A percentile compares a stretch with the other conserved stretches of the same genome.
Conservation (phyloP, 2,113 vertebrate species). For the Raja brachyura region DNA sequence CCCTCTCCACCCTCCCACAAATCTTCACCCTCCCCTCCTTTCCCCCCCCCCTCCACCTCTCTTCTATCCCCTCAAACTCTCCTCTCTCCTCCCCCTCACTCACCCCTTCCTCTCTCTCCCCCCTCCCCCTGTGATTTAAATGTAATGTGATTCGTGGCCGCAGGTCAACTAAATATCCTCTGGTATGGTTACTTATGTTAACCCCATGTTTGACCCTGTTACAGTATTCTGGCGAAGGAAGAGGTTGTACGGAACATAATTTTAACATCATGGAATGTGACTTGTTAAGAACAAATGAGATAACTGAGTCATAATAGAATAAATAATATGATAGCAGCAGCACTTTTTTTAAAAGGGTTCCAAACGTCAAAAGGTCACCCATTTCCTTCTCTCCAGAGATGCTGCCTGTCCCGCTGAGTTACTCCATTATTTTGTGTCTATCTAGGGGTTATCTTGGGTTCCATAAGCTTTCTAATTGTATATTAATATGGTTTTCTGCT, state of each 20-base stretch:
- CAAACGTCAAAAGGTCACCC: too few relatives aligned
- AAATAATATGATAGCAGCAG: neutral
- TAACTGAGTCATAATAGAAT: neutral
- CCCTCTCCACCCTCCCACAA: too few relatives aligned
- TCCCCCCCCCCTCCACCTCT: too few relatives aligned
- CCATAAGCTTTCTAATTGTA: neutral
- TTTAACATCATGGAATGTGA: neutral
- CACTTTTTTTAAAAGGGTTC: neutral
- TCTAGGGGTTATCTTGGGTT: neutral
- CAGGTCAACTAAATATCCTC: neutral
- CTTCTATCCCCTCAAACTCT: too few relatives aligned
- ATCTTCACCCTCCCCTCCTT: too few relatives aligned
- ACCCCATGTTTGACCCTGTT: neutral
- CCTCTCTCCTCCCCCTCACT: too few relatives aligned
- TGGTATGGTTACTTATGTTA: neutral
- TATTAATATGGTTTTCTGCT: neutral
- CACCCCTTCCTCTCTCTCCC: too few relatives aligned
- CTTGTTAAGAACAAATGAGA: neutral
- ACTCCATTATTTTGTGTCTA: too few relatives aligned
- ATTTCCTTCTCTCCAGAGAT: too few relatives aligned
- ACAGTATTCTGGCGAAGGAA: neutral
- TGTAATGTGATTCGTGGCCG: too few relatives aligned
- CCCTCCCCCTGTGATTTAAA: too few relatives aligned
- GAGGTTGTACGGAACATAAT: neutral
- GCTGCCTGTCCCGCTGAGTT: too few relatives aligned